Evolutionary conservation across 2,113 vertebrate species (phyloP).

Genomic region (Eubucco bourcierii): DNA sequence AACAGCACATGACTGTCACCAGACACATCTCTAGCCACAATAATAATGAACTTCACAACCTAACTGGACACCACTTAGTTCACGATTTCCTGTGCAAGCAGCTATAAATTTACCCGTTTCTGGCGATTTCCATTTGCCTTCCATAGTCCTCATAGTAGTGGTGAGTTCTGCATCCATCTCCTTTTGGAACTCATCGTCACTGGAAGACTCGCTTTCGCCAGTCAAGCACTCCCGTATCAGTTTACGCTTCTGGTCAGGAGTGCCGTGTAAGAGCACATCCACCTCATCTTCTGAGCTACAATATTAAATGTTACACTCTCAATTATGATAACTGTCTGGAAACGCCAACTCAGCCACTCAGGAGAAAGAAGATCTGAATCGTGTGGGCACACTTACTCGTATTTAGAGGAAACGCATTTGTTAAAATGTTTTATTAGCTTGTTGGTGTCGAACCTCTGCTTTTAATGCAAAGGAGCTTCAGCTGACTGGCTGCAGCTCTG

Average conservation of each 20-base stretch:
- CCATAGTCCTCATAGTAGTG: slow-evolving; percentile 86
- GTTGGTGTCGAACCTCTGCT: too few relatives aligned
- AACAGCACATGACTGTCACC: accelerated
- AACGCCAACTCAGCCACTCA: accelerated
- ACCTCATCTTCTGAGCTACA: slow-evolving; percentile 95
- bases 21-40: not conserved
- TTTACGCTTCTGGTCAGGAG: slow-evolving; percentile 92
- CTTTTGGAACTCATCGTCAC: slow-evolving; percentile 95
- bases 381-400: accelerated
- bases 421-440: not conserved
- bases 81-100: accelerated
- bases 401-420: not conserved
- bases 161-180: slow-evolving; percentile 96
- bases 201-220: slow-evolving; percentile 94
- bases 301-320: not conserved
- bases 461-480: not conserved
- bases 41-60: not conserved
- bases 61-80: not conserved
- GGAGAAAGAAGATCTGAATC: not conserved
- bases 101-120: slow-evolving; percentile 60
- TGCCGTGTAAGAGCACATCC: slow-evolving; percentile 91
- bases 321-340: accelerated
- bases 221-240: slow-evolving; percentile 94
- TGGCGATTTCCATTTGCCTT: slow-evolving; percentile 78
- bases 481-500: not conserved